Evolutionary conservation across 2,113 vertebrate genomes (phyloP).

Genomic region (Dipodomys stephensi): DNA sequence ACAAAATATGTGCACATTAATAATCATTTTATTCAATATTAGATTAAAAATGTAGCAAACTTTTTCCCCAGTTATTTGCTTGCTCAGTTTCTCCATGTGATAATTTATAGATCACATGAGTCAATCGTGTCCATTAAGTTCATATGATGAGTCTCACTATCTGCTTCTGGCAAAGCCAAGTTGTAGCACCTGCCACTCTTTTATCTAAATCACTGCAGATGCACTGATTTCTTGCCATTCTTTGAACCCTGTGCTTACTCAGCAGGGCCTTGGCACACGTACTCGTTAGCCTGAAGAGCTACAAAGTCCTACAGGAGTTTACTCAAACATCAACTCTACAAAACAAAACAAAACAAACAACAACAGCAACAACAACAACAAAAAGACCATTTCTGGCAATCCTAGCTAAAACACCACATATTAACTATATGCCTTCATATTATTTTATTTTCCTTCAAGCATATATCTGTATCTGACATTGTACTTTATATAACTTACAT

Average conservation of each 20-base stretch:
- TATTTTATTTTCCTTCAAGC: neutral
- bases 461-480: neutral
- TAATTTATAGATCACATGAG: neutral
- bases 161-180: neutral
- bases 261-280: neutral
- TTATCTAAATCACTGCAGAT: neutral
- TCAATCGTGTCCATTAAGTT: neutral
- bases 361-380: too few relatives aligned
- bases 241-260: neutral
- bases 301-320: neutral
- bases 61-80: constrained; percentile 12
- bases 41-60: neutral
- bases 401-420: neutral
- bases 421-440: neutral
- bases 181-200: neutral
- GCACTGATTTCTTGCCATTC: neutral
- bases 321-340: neutral
- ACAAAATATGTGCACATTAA: neutral
- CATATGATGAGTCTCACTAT: neutral
- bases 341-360: neutral
- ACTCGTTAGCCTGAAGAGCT: neutral
- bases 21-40: constrained; percentile 3
- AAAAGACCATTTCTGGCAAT: neutral
- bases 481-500: neutral
- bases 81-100: neutral